Evolutionary conservation across 2,113 vertebrate genomes (phyloP), one percentile per base, ranked within the genome.

Genomic region (Prochilodus magdalenae): DNA sequence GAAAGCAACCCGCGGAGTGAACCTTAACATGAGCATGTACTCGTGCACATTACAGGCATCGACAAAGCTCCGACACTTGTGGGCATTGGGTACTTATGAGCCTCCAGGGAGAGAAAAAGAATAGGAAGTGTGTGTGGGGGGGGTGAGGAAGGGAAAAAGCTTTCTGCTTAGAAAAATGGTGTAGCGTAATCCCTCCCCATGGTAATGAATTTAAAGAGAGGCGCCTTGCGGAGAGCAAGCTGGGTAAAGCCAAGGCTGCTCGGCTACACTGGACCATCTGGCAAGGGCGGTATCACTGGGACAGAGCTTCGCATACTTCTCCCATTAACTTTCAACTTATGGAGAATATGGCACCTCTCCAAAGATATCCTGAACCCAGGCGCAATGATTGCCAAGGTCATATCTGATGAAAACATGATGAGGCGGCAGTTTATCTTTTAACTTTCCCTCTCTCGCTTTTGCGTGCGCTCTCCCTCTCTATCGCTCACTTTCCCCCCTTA

Each of bases 351-450:
- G 92, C 92, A 88, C 79, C 85, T 86, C 88, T 93, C 92, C 92
- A 91, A 89, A 88, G 84, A 91, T 85, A 88, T 87, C 88, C 85
- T 76, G 86, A 87, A 87, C 86, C 80, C 59, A 29, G 36, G 83
- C 82, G 79, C 79, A 79, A 86, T 77, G 82, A 90, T 91, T 88
- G 90, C 91, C 92, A 94, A 94, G 93, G 93, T 93, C 90, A 90
- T 82, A 88, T 92, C 90, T 91, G 90, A 93, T 92, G 89, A 90
- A 94, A 93, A 91, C 89, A 85, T 90, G 91, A 93, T 92, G 92
- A 94, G 91, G 88, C 89, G 88, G 90, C 92, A 90, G 81, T 91
- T 93, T 90, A 90, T 92, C 88, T 88, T 85, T 87, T 70, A 80
- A 79, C n/a, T 51, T 55, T 29, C 47, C 47, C 33, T 20, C 62